Evolutionary conservation across 2,888 invertebrate genomes (phyloP).

Genomic region (Schizaphis graminum): DNA sequence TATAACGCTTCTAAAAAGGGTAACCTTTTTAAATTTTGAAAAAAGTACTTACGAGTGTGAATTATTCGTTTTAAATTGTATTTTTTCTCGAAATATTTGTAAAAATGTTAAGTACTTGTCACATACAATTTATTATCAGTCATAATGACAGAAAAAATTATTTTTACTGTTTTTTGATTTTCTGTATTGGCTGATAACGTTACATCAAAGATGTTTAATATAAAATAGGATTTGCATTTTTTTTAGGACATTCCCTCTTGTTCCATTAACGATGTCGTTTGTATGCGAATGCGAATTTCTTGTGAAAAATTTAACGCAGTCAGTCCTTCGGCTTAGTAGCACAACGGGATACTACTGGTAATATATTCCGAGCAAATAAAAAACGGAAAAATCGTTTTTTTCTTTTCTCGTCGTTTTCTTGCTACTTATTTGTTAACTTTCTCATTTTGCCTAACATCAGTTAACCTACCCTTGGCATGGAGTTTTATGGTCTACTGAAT

Average conservation of each 20-base stretch:
- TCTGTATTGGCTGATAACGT: not conserved
- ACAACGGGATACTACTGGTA: constrained; percentile 49
- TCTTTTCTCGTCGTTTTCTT: not conserved
- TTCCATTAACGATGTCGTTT: constrained; percentile 59
- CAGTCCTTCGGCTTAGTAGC: constrained; percentile 28
- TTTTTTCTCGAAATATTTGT: not conserved
- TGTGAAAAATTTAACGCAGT: constrained; percentile 58
- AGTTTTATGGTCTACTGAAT: constrained; percentile 37
- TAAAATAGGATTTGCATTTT: constrained; percentile 20
- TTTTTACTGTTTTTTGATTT: not conserved
- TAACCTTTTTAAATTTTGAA: not conserved
- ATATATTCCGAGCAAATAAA: constrained; percentile 54
- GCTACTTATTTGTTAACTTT: constrained; percentile 59
- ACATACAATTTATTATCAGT: not conserved
- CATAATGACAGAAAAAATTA: not conserved
- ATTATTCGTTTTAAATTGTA: not conserved
- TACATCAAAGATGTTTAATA: constrained; percentile 52
- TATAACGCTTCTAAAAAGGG: not conserved
- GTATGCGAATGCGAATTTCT: constrained; percentile 49
- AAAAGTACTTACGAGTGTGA: not conserved
- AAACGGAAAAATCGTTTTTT: constrained; percentile 36
- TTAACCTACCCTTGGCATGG: constrained; percentile 27
- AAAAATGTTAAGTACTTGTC: not conserved
- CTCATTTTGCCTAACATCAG: constrained; percentile 48
- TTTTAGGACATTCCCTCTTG: constrained; percentile 13